A percentile compares a stretch with the other conserved stretches of the same genome.
Conservation (phyloP, 2,113 vertebrate species). For the Pomatorhinus ruficollis region DNA sequence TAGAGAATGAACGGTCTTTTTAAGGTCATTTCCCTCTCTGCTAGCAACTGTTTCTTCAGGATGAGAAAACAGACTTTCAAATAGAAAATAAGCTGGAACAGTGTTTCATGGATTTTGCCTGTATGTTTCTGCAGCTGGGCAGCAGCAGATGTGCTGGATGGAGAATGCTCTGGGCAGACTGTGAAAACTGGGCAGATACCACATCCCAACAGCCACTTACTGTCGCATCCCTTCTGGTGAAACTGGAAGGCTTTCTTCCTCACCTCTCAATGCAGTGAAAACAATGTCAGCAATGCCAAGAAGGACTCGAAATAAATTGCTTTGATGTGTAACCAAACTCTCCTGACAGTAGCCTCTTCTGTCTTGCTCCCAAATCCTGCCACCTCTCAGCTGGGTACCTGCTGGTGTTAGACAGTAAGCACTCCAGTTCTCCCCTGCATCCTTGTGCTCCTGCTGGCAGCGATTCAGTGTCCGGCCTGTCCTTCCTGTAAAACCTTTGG, state of each 20-base stretch:
- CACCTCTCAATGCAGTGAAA: background rate
- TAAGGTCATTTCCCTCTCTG: background rate
- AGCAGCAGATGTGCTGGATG: background rate
- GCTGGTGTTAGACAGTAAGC: background rate
- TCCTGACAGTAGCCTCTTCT: background rate
- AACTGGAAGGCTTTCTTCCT: background rate
- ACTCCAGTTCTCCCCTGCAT: background rate
- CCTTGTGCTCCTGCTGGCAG: background rate
- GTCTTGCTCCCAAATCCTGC: background rate
- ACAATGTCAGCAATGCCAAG: background rate
- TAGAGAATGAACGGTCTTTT: background rate
- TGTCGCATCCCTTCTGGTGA: rapidly evolving
- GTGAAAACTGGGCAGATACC: background rate
- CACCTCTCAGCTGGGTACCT: rapidly evolving
- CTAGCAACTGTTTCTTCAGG: background rate
- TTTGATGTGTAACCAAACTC: background rate
- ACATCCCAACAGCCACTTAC: background rate
- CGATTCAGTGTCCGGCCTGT: rapidly evolving
- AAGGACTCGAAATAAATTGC: background rate
- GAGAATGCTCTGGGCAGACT: background rate
- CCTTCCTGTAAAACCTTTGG: background rate
- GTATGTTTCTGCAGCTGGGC: background rate
- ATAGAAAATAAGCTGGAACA: background rate
- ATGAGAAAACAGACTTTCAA: background rate
- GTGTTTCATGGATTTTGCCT: background rate